Evolutionary conservation across 2,888 invertebrate genomes (phyloP).

Genomic region (Camponotus fellah): DNA sequence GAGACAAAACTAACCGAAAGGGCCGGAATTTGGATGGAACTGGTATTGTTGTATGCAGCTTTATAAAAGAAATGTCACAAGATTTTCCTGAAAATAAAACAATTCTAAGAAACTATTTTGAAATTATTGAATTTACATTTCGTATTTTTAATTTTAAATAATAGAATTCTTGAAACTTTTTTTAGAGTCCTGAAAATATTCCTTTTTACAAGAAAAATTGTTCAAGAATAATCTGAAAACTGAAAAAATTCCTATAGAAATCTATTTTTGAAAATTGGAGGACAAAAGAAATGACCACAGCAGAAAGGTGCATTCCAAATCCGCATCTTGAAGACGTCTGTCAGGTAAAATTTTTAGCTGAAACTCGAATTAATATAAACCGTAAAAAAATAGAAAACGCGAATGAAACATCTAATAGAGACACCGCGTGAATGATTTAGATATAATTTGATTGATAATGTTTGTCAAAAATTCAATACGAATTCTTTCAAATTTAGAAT

Average conservation of each 20-base stretch:
- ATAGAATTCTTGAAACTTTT: not conserved
- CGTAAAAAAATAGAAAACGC: not conserved
- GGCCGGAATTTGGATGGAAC: too few species aligned
- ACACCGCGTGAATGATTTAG: conserved; percentile 43
- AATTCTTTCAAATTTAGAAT: not conserved
- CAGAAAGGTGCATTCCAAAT: conserved; percentile 63
- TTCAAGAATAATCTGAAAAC: too few species aligned
- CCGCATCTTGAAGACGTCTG: conserved; percentile 25
- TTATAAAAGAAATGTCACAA: too few species aligned
- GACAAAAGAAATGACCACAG: not conserved
- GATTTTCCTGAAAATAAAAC: too few species aligned
- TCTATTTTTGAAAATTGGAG: too few species aligned
- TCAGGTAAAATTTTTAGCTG: conserved; percentile 80
- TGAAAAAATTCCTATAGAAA: too few species aligned
- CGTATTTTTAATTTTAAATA: too few species aligned
- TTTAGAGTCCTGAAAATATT: not conserved
- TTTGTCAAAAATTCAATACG: not conserved
- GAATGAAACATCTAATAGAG: not conserved
- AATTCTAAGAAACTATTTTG: too few species aligned
- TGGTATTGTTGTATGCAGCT: too few species aligned
- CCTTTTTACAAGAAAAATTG: too few species aligned
- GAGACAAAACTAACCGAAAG: too few species aligned
- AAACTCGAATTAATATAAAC: conserved; percentile 76
- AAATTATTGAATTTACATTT: too few species aligned
- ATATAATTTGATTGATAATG: not conserved